Evolutionary conservation across 1,140 invertebrate species (phyloP).

Genomic region (Ctenoplectra terminalis): DNA sequence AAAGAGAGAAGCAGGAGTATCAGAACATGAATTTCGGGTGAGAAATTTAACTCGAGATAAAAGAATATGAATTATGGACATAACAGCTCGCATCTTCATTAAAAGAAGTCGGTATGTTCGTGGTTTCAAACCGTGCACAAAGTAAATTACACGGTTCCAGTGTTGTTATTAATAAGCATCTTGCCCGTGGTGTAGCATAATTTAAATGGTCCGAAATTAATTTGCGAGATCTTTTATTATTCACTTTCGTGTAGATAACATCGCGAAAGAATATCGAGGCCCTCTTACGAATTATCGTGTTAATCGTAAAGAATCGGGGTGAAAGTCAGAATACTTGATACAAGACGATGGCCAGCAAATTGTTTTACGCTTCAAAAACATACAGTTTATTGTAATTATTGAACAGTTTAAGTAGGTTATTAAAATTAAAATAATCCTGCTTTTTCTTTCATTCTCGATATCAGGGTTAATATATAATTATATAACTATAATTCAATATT

Average conservation of each 20-base stretch:
- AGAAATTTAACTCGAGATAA: background rate
- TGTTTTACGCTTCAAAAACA: background rate
- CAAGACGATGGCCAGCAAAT: background rate
- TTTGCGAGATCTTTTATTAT: background rate
- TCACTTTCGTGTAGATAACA: background rate
- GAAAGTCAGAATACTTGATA: background rate
- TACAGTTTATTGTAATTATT: too few species aligned
- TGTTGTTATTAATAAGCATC: constrained; percentile 18
- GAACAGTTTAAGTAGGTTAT: too few species aligned
- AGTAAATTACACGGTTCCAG: background rate
- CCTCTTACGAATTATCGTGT: background rate
- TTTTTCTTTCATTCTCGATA: too few species aligned
- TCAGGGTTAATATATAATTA: too few species aligned
- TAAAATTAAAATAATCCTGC: too few species aligned
- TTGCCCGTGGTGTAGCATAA: background rate
- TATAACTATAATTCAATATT: too few species aligned
- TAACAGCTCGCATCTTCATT: constrained; percentile 11
- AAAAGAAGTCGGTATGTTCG: background rate
- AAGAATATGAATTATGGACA: constrained; percentile 15
- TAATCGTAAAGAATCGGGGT: background rate
- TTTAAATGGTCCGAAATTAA: constrained; percentile 11
- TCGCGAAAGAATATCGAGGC: background rate
- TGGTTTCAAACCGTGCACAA: background rate
- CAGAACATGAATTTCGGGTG: background rate
- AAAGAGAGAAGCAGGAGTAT: too few species aligned